Percentiles rank a stretch among this genome's conserved stretches.
These are phyloP conservation scores for Nephotettix cincticeps DNA, from an alignment of 1,140 invertebrate genomes.

Conservation along the genomic window DNA sequence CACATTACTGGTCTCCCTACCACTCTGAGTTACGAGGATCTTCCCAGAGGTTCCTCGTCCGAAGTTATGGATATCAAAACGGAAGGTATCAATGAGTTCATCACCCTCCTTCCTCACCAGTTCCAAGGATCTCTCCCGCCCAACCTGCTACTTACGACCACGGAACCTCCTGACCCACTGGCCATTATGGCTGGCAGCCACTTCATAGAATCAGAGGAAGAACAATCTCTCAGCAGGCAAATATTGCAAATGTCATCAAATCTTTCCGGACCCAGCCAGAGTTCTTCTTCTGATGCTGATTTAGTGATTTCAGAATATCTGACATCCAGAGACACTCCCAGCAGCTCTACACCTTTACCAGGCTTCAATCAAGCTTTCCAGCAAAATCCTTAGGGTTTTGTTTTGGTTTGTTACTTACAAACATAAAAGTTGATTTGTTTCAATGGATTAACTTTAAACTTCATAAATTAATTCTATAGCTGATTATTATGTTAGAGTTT, in stretches of 20 bases:
- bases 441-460: too few species aligned
- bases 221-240: constrained; percentile 6
- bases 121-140: background rate
- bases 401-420: too few species aligned
- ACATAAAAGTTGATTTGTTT: too few species aligned
- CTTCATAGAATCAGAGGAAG: constrained; percentile 19
- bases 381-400: constrained; percentile 28
- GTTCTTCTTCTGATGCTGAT: constrained; percentile 26
- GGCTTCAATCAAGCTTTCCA: constrained; percentile 39
- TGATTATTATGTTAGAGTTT: too few species aligned
- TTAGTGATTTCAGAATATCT: constrained; percentile 27
- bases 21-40: background rate
- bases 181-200: background rate
- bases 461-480: too few species aligned
- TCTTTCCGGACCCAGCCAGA: constrained; percentile 14
- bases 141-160: background rate
- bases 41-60: background rate
- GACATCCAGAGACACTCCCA: constrained; percentile 26
- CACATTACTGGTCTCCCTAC: background rate
- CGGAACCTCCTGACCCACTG: background rate
- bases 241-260: constrained; percentile 17
- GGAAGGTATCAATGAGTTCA: background rate
- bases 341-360: constrained; percentile 32
- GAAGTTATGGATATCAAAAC: constrained; percentile 16
- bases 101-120: constrained; percentile 9